phyloP scores from a whole-genome alignment of 2,888 invertebrate species.

The Metallyticus violacea region DNA sequence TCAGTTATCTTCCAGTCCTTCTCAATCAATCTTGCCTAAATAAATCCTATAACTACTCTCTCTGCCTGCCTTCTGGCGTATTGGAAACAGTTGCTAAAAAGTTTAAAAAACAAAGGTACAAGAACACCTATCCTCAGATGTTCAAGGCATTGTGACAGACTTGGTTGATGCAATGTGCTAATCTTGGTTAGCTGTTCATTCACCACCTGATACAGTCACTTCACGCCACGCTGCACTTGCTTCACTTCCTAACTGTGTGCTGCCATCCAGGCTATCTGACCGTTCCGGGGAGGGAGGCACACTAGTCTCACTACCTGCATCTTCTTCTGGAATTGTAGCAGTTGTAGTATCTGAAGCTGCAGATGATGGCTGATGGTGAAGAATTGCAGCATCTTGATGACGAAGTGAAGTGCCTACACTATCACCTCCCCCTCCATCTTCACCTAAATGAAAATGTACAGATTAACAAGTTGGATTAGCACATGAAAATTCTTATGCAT shows the following conservation, averaged over 20 bases:
- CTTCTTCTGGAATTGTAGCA: slow-evolving; percentile 42
- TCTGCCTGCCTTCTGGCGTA: neutral
- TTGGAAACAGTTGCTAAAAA: neutral
- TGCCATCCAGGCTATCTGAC: slow-evolving; percentile 16
- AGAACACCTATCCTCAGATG: neutral
- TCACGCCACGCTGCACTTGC: slow-evolving; percentile 49
- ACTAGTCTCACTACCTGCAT: slow-evolving; percentile 37
- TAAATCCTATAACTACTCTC: neutral
- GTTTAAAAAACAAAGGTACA: neutral
- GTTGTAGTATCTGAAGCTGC: slow-evolving; percentile 22
- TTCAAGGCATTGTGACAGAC: neutral
- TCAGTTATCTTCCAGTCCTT: neutral
- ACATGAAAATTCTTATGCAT: no score
- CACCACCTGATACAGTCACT: slow-evolving; percentile 54
- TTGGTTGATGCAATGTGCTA: neutral
- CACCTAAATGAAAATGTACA: slow-evolving; percentile 40
- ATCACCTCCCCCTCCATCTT: slow-evolving; percentile 39
- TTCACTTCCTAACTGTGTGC: neutral
- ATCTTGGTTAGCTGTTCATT: slow-evolving; percentile 42
- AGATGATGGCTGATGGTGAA: slow-evolving; percentile 24
- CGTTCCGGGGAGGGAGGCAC: slow-evolving; percentile 20
- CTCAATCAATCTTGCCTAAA: neutral
- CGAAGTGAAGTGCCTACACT: slow-evolving; percentile 44
- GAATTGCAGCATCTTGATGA: slow-evolving; percentile 39
- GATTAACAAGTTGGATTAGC: no score